phyloP scores from a whole-genome alignment of 2,797 vertebrate species.

The Pachyuromys duprasi region DNA sequence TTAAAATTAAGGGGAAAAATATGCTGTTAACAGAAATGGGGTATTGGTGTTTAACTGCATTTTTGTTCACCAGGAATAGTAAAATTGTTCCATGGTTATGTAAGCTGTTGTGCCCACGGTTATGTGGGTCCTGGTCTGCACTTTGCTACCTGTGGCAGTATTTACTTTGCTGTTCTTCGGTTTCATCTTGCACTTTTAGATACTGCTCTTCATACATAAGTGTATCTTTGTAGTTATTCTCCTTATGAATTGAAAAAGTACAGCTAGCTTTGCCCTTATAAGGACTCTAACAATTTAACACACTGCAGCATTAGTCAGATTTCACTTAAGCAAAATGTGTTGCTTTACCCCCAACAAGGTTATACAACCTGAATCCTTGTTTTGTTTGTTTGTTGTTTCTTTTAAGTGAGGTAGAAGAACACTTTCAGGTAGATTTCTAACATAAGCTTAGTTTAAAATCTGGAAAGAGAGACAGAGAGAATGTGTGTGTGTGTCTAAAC shows the following conservation, averaged over 20 bases:
- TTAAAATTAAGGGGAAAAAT: not conserved
- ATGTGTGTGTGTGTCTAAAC: not conserved
- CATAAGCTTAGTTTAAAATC: not conserved
- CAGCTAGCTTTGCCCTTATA: not conserved
- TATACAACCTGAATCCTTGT: not conserved
- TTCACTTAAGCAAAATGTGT: not conserved
- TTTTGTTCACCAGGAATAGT: not conserved
- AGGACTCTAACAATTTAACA: not conserved
- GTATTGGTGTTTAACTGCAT: not conserved
- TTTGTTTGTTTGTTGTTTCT: not conserved
- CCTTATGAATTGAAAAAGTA: not conserved
- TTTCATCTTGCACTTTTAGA: not conserved
- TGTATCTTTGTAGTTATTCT: not conserved
- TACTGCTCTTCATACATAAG: not conserved
- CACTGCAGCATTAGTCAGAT: not conserved
- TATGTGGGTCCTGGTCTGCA: not conserved
- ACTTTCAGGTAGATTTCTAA: not conserved
- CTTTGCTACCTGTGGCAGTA: not conserved
- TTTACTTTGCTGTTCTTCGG: not conserved
- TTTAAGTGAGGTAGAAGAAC: not conserved
- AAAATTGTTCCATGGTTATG: too few relatives aligned
- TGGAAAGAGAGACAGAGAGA: not conserved
- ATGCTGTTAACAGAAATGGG: not conserved
- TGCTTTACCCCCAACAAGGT: not conserved
- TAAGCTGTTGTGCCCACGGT: not conserved